These are phyloP conservation scores for Chelon labrosus DNA, from an alignment of 2,797 vertebrate genomes.

Conservation along the genomic window DNA sequence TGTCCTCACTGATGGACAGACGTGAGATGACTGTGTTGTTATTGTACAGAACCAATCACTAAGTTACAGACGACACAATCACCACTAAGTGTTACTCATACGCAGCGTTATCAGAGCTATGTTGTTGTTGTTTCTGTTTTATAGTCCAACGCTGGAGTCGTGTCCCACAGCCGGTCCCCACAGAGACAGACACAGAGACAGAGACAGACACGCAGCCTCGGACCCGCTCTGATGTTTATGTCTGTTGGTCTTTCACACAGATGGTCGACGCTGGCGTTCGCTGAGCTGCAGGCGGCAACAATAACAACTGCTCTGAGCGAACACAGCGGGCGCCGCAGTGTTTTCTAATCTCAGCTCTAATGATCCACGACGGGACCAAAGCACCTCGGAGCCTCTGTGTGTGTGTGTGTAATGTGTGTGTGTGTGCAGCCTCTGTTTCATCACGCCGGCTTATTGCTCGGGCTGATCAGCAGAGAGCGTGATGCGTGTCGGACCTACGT, in stretches of 20 bases:
- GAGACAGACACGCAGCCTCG: too few relatives aligned
- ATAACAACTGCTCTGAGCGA: slow-evolving; percentile 21
- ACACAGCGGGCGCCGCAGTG: neutral
- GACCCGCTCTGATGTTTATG: too few relatives aligned
- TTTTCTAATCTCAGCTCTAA: slow-evolving; percentile 39
- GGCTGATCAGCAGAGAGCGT: too few relatives aligned
- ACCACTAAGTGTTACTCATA: too few relatives aligned
- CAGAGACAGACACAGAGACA: neutral
- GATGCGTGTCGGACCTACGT: slow-evolving; percentile 17
- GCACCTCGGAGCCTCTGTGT: neutral
- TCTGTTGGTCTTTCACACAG: slow-evolving; percentile 20
- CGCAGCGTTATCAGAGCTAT: too few relatives aligned
- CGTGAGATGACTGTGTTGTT: too few relatives aligned
- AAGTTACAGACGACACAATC: too few relatives aligned
- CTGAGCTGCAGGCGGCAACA: slow-evolving; percentile 48
- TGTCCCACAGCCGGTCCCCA: neutral
- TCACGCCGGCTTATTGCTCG: too few relatives aligned
- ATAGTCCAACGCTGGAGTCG: too few relatives aligned
- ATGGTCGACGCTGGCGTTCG: slow-evolving; percentile 8
- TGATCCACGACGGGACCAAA: slow-evolving; percentile 31
- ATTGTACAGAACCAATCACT: too few relatives aligned
- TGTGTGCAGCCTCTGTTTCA: neutral
- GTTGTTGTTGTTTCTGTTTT: too few relatives aligned
- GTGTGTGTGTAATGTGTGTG: neutral
- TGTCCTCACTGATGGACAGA: too few relatives aligned